Percentiles rank a stretch among this genome's conserved stretches.
Conservation (phyloP, 1,140 invertebrate genomes). For the Listronotus bonariensis region DNA sequence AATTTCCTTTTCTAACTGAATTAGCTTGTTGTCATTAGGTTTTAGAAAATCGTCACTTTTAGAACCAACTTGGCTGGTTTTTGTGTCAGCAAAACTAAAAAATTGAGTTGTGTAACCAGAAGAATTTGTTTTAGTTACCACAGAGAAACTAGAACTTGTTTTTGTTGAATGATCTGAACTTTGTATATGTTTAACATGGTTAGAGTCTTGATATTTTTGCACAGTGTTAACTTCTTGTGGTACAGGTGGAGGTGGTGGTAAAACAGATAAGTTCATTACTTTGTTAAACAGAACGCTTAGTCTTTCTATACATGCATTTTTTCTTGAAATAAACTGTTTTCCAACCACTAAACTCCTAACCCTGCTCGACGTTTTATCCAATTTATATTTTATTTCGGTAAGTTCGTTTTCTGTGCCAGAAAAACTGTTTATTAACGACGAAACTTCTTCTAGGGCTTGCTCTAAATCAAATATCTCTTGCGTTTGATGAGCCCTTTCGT, state of each 20-base stretch:
- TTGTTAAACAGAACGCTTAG: constrained; percentile 6
- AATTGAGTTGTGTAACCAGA: neutral
- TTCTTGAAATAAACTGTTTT: constrained; percentile 21
- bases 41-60: neutral
- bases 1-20: constrained; percentile 28
- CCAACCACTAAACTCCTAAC: constrained; percentile 14
- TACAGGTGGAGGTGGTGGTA: too few species aligned
- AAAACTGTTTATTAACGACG: neutral
- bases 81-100: neutral
- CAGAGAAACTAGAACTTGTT: neutral
- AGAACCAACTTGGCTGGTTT: neutral
- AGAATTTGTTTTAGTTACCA: neutral
- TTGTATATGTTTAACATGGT: neutral
- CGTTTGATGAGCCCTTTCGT: constrained; percentile 32
- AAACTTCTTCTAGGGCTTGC: constrained; percentile 13
- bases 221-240: too few species aligned
- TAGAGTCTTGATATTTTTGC: neutral
- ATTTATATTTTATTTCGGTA: constrained; percentile 9
- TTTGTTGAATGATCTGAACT: neutral
- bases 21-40: constrained; percentile 1
- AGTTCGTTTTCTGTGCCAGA: constrained; percentile 9
- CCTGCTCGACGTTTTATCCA: constrained; percentile 14
- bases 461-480: constrained; percentile 34
- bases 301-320: constrained; percentile 22
- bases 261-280: neutral